Evolutionary conservation across 1,140 invertebrate species (phyloP).

Genomic region (Hyles vespertilio): DNA sequence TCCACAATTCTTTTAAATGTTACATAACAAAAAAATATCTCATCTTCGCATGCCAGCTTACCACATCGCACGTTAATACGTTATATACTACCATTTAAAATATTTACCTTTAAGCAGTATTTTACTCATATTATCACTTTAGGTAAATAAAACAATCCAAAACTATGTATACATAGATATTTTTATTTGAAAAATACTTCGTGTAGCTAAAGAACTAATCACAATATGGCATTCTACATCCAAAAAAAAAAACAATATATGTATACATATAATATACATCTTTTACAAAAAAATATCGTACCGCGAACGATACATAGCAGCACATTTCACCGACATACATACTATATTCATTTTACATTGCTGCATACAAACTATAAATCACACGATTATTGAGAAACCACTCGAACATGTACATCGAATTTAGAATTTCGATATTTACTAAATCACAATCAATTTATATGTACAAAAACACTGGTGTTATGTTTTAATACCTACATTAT

Average conservation of each 20-base stretch:
- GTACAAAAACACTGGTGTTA: neutral
- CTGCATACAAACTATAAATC: neutral
- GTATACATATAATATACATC: conserved; percentile 12
- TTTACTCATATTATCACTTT: too few relatives aligned
- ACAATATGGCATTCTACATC: conserved; percentile 52
- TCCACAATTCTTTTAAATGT: too few relatives aligned
- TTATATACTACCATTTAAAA: too few relatives aligned
- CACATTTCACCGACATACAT: conserved; percentile 8
- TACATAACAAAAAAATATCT: too few relatives aligned
- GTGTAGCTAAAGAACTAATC: conserved; percentile 45
- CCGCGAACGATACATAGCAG: conserved; percentile 30
- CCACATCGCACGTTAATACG: too few relatives aligned
- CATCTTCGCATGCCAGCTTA: too few relatives aligned
- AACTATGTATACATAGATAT: conserved; percentile 46
- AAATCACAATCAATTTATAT: conserved; percentile 5
- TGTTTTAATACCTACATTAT: neutral
- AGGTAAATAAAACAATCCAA: conserved; percentile 30
- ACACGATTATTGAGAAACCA: conserved; percentile 2
- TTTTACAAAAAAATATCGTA: conserved; percentile 29
- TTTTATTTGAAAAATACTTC: conserved; percentile 56
- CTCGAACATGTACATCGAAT: conserved; percentile 28
- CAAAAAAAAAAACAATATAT: conserved; percentile 29
- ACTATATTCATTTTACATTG: neutral
- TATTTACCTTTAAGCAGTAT: too few relatives aligned
- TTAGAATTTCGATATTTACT: conserved; percentile 26